Percentiles rank a stretch among this genome's conserved stretches.
These are phyloP conservation scores for Nebria salina DNA, from an alignment of 2,888 invertebrate species.

Conservation along the genomic window DNA sequence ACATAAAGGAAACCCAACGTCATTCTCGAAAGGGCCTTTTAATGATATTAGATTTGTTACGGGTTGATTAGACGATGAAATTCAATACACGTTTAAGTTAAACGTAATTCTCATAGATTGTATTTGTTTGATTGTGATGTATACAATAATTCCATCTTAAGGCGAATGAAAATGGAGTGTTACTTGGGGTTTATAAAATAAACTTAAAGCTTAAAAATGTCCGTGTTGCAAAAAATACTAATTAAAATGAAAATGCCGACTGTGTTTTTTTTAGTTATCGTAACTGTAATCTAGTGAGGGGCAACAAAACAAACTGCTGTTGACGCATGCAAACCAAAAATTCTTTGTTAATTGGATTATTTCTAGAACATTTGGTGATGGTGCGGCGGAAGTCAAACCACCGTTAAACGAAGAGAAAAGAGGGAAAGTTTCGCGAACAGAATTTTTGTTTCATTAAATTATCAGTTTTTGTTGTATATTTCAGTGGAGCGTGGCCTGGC, in stretches of 20 bases:
- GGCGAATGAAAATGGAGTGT: no score
- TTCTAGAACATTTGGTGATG: background rate
- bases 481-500: slow-evolving; percentile 7
- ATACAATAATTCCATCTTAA: no score
- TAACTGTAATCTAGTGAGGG: background rate
- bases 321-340: background rate
- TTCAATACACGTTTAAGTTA: no score
- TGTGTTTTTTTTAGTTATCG: background rate
- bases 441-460: slow-evolving; percentile 16
- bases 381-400: background rate
- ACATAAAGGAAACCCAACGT: background rate
- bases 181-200: background rate
- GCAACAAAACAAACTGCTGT: background rate
- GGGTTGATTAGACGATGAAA: no score
- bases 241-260: background rate
- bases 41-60: background rate
- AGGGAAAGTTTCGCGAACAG: slow-evolving; percentile 2
- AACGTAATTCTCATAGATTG: no score
- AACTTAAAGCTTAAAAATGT: background rate
- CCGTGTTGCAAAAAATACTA: background rate
- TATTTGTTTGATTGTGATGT: no score
- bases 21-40: background rate
- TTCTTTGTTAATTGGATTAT: background rate
- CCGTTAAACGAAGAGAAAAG: background rate
- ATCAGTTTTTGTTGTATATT: slow-evolving; percentile 18